These are phyloP conservation scores for Probosciger aterrimus DNA, from an alignment of 2,113 vertebrate species.

Conservation along the genomic window DNA sequence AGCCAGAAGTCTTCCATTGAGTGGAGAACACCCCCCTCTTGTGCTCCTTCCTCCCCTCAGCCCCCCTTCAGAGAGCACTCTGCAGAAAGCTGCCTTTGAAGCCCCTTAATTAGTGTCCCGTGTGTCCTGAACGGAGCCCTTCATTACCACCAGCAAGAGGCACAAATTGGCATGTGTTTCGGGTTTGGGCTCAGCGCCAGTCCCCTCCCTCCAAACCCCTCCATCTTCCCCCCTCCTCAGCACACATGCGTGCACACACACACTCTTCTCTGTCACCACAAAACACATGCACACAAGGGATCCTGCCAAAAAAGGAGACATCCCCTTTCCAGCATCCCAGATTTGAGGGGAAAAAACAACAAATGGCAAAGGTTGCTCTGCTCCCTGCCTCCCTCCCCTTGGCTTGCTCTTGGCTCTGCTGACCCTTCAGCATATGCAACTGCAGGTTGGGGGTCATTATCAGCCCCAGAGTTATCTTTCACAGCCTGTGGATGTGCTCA, in stretches of 20 bases:
- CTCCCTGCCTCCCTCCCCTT: background rate
- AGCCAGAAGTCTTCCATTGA: constrained; percentile 60
- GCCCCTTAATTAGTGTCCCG: constrained; percentile 67
- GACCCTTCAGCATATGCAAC: constrained; percentile 50
- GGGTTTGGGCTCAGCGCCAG: constrained; percentile 4
- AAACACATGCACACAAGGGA: background rate
- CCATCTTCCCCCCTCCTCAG: background rate
- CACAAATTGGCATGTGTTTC: constrained; percentile 63
- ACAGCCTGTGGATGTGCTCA: constrained; percentile 59
- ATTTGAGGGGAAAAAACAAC: background rate
- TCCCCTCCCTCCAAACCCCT: constrained; percentile 21
- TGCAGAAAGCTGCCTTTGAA: constrained; percentile 66
- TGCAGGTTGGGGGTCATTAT: constrained; percentile 66
- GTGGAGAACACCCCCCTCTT: constrained; percentile 56
- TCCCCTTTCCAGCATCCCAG: background rate
- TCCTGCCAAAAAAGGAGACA: background rate
- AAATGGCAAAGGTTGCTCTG: background rate
- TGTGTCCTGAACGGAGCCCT: constrained; percentile 65
- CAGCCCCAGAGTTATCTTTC: constrained; percentile 52
- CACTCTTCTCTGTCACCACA: background rate
- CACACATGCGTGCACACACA: background rate
- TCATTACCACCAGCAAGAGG: constrained; percentile 57
- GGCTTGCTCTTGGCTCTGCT: constrained; percentile 34
- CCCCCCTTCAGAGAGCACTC: constrained; percentile 49
- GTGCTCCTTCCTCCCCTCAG: constrained; percentile 51